phyloP scores from a whole-genome alignment of 2,113 vertebrate species.

The Heloderma charlesbogerti region DNA sequence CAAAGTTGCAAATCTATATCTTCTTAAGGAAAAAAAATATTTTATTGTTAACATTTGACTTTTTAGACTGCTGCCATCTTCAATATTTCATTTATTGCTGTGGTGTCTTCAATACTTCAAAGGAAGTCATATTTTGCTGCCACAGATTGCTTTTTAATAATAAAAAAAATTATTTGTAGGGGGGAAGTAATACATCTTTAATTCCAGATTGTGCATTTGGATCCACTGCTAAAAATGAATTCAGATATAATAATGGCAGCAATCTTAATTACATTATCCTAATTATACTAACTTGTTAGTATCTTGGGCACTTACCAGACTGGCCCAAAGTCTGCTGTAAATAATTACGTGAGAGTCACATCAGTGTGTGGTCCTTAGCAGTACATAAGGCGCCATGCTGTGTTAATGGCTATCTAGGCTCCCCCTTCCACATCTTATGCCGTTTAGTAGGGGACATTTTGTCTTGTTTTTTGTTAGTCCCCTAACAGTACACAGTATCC shows the following conservation, averaged over 20 bases:
- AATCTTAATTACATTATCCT: conserved; percentile 15
- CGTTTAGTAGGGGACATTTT: background rate
- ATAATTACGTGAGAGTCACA: background rate
- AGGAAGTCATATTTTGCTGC: conserved; percentile 19
- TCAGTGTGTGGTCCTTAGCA: background rate
- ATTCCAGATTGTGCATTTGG: conserved; percentile 29
- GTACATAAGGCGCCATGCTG: background rate
- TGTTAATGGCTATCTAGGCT: background rate
- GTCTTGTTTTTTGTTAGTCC: background rate
- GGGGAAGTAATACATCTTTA: conserved; percentile 25
- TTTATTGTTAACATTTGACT: background rate
- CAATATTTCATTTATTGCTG: conserved; percentile 24
- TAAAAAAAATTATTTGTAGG: conserved; percentile 7
- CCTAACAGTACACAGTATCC: background rate
- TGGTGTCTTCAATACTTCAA: background rate
- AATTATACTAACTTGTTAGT: background rate
- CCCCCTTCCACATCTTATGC: background rate
- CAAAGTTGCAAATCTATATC: conserved; percentile 59
- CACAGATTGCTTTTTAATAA: conserved; percentile 16
- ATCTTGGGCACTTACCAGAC: background rate
- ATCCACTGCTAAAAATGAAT: conserved; percentile 37
- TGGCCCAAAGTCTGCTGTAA: background rate
- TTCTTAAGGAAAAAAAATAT: conserved; percentile 43
- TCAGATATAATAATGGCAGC: conserved; percentile 13
- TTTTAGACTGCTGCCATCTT: conserved; percentile 23